Percentiles rank a stretch among this genome's conserved stretches.
phyloP scores from a whole-genome alignment of 2,113 vertebrate genomes.

The Elachura formosa region DNA sequence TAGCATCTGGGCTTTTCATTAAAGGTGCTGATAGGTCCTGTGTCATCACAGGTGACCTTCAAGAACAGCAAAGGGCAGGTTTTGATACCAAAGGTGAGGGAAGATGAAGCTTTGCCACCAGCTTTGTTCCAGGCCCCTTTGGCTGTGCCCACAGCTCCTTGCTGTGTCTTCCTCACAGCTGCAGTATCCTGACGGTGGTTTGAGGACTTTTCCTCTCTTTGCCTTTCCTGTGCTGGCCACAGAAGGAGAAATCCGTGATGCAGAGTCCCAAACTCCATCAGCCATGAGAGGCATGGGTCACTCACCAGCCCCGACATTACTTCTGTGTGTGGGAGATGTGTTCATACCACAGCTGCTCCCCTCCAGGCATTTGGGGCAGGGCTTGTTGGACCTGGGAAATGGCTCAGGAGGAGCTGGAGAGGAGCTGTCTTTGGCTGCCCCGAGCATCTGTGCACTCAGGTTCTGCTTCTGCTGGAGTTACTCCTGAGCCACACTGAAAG shows the following conservation, averaged over 20 bases:
- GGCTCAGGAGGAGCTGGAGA: neutral
- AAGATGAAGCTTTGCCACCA: neutral
- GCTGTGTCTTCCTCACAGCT: neutral
- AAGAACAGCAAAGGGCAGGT: neutral
- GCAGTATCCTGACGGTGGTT: neutral
- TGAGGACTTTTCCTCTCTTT: neutral
- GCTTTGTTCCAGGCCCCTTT: neutral
- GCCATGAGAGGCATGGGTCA: neutral
- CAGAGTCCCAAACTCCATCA: neutral
- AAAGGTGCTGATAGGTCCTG: slow-evolving; percentile 46
- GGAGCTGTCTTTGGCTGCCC: neutral
- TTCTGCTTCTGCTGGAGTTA: neutral
- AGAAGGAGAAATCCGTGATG: neutral
- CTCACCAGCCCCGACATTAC: neutral
- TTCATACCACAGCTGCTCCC: neutral
- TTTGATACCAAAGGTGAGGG: slow-evolving; percentile 24
- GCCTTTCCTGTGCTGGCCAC: neutral
- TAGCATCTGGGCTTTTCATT: slow-evolving; percentile 54
- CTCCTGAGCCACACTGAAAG: neutral
- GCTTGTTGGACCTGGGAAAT: neutral
- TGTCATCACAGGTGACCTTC: neutral
- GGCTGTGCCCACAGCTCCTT: neutral
- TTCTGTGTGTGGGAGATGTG: neutral
- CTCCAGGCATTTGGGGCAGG: neutral
- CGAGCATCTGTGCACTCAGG: neutral